Percentiles rank a stretch among this genome's conserved stretches.
These are phyloP conservation scores for Pteropus rufus DNA, from an alignment of 2,797 vertebrate species.

Conservation along the genomic window DNA sequence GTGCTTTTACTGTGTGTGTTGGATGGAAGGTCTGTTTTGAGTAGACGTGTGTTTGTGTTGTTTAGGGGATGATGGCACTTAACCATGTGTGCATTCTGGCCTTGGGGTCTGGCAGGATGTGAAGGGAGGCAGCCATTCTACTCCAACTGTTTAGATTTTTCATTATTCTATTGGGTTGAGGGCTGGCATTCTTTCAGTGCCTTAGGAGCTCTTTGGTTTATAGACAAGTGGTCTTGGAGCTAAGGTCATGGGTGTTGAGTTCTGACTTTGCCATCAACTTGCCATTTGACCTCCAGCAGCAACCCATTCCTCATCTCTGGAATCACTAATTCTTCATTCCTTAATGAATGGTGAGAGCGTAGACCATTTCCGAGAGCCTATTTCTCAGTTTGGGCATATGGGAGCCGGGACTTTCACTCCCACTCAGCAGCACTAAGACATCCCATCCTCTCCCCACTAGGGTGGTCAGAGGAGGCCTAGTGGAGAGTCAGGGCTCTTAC, in stretches of 20 bases:
- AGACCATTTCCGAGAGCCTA: neutral
- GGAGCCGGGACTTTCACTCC: neutral
- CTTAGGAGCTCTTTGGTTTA: neutral
- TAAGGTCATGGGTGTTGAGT: neutral
- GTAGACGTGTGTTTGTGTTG: constrained; percentile 51
- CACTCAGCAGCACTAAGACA: neutral
- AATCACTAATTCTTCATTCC: neutral
- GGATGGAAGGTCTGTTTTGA: constrained; percentile 19
- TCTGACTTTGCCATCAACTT: neutral
- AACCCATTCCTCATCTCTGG: neutral
- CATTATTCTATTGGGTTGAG: neutral
- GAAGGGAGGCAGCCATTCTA: constrained; percentile 32
- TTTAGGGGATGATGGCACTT: neutral
- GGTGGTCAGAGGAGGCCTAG: neutral
- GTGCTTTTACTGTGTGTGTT: constrained; percentile 52
- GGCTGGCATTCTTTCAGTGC: neutral
- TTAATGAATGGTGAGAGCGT: neutral
- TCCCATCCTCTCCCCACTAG: neutral
- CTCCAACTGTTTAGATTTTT: neutral
- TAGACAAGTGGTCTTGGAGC: neutral
- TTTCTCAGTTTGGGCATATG: neutral
- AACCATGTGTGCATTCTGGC: constrained; percentile 50
- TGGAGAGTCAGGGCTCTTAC: neutral
- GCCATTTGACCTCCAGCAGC: neutral
- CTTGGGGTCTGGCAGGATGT: constrained; percentile 47